These are phyloP conservation scores for Meghimatium bilineatum DNA, from an alignment of 2,888 invertebrate genomes.

Conservation along the genomic window DNA sequence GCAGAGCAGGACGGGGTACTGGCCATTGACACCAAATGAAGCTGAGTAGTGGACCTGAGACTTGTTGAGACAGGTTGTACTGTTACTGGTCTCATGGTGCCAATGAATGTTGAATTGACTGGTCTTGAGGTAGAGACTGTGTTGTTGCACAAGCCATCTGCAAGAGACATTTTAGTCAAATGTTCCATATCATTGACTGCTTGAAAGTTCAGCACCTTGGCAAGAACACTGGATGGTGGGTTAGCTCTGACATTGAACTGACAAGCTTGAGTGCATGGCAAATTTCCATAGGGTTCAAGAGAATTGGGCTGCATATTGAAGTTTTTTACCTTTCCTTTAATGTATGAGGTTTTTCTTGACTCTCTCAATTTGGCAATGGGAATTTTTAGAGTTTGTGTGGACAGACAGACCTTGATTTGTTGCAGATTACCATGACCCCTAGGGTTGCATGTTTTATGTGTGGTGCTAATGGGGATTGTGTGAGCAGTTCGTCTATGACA, in stretches of 20 bases:
- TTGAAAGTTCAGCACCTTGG: conserved; percentile 42
- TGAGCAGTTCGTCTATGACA: conserved; percentile 26
- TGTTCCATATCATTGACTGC: conserved; percentile 26
- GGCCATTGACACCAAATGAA: conserved; percentile 41
- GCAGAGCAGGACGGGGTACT: not conserved
- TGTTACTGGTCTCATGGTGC: conserved; percentile 36
- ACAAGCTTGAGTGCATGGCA: conserved; percentile 21
- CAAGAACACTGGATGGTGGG: conserved; percentile 29
- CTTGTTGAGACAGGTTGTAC: not conserved
- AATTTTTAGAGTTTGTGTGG: conserved; percentile 46
- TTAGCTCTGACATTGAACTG: conserved; percentile 21
- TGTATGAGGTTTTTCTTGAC: conserved; percentile 31
- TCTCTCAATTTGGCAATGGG: conserved; percentile 46
- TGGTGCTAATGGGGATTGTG: conserved; percentile 41
- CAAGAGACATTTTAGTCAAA: not conserved
- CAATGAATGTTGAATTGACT: conserved; percentile 34
- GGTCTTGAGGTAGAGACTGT: not conserved
- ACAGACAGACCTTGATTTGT: conserved; percentile 48
- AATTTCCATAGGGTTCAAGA: conserved; percentile 7
- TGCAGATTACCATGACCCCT: conserved; percentile 16
- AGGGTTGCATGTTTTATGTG: conserved; percentile 5
- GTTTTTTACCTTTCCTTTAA: conserved; percentile 40
- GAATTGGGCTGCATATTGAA: conserved; percentile 18
- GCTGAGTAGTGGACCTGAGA: conserved; percentile 10
- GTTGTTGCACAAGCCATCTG: not conserved